A percentile compares a stretch with the other conserved stretches of the same genome.
Evolutionary conservation across 2,888 invertebrate species (phyloP).

Genomic region (Ectropis crepuscularia): DNA sequence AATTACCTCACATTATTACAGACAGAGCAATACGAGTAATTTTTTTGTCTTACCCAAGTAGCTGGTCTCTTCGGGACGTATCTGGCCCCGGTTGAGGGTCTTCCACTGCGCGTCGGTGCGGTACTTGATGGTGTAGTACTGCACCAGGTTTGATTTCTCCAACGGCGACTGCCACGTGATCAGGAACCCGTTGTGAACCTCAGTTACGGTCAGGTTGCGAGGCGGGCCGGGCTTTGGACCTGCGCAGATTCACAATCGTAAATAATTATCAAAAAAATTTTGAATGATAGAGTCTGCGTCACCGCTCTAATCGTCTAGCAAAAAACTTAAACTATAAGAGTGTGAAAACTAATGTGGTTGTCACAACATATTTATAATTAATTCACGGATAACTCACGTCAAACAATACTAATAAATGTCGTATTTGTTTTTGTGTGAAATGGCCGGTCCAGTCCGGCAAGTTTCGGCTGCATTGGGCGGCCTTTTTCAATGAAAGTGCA

Average conservation of each 20-base stretch:
- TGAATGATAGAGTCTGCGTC: not conserved
- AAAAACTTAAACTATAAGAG: too few species aligned
- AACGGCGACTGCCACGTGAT: slow-evolving; percentile 95
- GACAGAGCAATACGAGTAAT: too few species aligned
- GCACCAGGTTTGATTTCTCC: slow-evolving; percentile 91
- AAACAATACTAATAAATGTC: too few species aligned
- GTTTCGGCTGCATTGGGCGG: too few species aligned
- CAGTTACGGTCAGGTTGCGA: slow-evolving; percentile 94
- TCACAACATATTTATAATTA: too few species aligned
- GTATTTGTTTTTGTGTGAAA: too few species aligned
- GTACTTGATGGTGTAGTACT: slow-evolving; percentile 96
- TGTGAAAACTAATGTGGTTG: too few species aligned
- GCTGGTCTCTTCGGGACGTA: slow-evolving; percentile 94
- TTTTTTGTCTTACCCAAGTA: slow-evolving; percentile 88
- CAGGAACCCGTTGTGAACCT: slow-evolving; percentile 94
- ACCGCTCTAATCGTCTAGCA: too few species aligned
- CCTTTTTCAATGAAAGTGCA: too few species aligned
- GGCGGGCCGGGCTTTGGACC: slow-evolving; percentile 97
- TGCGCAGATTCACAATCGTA: slow-evolving; percentile 58
- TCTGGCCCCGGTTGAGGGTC: slow-evolving; percentile 93
- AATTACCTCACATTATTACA: too few species aligned
- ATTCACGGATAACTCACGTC: too few species aligned
- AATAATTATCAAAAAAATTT: not conserved
- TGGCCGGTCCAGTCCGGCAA: too few species aligned
- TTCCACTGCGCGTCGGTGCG: slow-evolving; percentile 96